phyloP scores from a whole-genome alignment of 2,888 invertebrate genomes.

The Celastrina argiolus region DNA sequence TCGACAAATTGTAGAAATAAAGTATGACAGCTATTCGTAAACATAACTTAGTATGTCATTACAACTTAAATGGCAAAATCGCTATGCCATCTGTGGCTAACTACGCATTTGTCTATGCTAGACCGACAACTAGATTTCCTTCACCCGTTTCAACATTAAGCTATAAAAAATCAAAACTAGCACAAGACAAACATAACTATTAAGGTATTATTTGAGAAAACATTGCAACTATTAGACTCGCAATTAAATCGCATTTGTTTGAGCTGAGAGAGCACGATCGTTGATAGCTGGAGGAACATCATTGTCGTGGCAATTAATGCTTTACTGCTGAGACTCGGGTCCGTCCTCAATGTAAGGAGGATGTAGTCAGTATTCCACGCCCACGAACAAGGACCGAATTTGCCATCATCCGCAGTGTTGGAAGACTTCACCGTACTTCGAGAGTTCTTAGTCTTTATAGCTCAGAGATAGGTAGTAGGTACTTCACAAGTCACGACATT shows the following conservation, averaged over 20 bases:
- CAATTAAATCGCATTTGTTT: background rate
- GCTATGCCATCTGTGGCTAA: background rate
- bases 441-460: too few species aligned
- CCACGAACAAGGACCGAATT: too few species aligned
- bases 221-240: background rate
- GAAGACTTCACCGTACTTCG: too few species aligned
- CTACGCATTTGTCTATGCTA: slow-evolving; percentile 1
- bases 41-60: background rate
- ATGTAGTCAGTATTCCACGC: too few species aligned
- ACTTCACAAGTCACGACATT: too few species aligned
- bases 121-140: background rate
- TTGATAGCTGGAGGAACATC: too few species aligned
- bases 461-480: too few species aligned
- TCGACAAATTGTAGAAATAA: background rate
- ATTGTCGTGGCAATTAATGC: too few species aligned
- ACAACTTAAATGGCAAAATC: background rate
- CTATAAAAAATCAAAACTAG: background rate
- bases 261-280: background rate
- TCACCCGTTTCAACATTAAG: background rate
- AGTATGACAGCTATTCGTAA: background rate
- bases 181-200: background rate
- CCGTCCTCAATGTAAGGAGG: too few species aligned
- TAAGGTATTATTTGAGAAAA: background rate
- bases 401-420: too few species aligned
- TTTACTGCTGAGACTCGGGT: background rate